These are phyloP conservation scores for Phortica magna DNA, from an alignment of 2,888 invertebrate genomes.

Conservation along the genomic window DNA sequence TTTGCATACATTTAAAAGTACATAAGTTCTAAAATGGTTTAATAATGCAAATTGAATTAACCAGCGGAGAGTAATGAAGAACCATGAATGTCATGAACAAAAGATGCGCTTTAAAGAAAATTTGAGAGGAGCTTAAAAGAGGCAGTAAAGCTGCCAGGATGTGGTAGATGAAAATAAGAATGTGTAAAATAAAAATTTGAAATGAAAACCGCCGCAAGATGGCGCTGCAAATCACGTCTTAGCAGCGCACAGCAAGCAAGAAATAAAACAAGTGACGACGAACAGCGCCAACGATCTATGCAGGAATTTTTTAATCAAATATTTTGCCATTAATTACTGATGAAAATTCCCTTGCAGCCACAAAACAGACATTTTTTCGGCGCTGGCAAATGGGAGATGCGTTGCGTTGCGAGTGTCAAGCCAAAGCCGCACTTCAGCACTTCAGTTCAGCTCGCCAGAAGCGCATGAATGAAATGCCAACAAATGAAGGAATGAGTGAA, in stretches of 20 bases:
- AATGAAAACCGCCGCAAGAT: too few species aligned
- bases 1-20: constrained; percentile 62
- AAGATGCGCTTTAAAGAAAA: too few species aligned
- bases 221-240: constrained; percentile 18
- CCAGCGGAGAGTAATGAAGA: neutral
- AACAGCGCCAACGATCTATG: constrained; percentile 44
- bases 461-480: constrained; percentile 55
- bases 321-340: constrained; percentile 76
- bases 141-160: too few species aligned
- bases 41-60: constrained; percentile 24
- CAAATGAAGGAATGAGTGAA: constrained; percentile 59
- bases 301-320: constrained; percentile 77
- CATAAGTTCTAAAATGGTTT: neutral
- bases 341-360: constrained; percentile 70
- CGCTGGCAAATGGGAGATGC: constrained; percentile 31
- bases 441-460: too few species aligned
- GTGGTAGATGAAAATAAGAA: too few species aligned
- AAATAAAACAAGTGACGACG: neutral
- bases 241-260: constrained; percentile 28
- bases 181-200: too few species aligned
- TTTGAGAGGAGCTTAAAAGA: too few species aligned
- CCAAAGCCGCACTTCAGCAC: constrained; percentile 12
- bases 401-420: neutral
- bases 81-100: neutral
- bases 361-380: constrained; percentile 73